Evolutionary conservation across 2,888 invertebrate species (phyloP).

Genomic region (Hofmannophila pseudospretella): DNA sequence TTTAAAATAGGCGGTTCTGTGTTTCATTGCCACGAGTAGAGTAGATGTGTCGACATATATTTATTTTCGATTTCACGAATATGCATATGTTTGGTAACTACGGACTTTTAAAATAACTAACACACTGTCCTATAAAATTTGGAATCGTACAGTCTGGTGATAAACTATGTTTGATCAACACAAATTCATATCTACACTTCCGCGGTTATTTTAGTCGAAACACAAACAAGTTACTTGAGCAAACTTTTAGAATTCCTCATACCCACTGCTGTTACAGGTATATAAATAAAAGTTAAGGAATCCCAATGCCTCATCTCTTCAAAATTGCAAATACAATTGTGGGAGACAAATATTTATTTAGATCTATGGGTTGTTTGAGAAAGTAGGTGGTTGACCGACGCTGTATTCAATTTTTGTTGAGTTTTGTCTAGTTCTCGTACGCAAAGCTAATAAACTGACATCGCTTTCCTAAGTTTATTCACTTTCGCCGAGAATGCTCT

Average conservation of each 20-base stretch:
- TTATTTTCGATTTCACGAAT: no score
- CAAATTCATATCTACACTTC: conserved; percentile 50
- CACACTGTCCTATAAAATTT: conserved; percentile 14
- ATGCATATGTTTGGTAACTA: no score
- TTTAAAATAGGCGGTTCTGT: no score
- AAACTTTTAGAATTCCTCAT: conserved; percentile 12
- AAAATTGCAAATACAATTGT: conserved; percentile 13
- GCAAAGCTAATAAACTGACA: no score
- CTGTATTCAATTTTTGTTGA: not conserved
- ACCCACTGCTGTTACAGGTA: not conserved
- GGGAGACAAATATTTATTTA: conserved; percentile 16
- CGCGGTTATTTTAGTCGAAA: conserved; percentile 44
- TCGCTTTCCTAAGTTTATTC: no score
- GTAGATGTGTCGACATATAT: no score
- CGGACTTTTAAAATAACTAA: no score
- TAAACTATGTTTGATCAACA: conserved; percentile 46
- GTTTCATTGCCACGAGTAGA: no score
- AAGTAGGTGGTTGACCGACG: conserved; percentile 11
- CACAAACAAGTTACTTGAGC: conserved; percentile 28
- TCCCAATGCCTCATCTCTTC: conserved; percentile 3
- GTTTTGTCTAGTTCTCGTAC: no score
- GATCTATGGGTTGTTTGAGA: conserved; percentile 11
- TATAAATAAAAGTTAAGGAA: no score
- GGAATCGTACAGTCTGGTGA: conserved; percentile 23
- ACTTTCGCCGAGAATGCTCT: no score